Evolutionary conservation across 2,797 vertebrate species (phyloP).

Genomic region (Pipistrellus nathusii): DNA sequence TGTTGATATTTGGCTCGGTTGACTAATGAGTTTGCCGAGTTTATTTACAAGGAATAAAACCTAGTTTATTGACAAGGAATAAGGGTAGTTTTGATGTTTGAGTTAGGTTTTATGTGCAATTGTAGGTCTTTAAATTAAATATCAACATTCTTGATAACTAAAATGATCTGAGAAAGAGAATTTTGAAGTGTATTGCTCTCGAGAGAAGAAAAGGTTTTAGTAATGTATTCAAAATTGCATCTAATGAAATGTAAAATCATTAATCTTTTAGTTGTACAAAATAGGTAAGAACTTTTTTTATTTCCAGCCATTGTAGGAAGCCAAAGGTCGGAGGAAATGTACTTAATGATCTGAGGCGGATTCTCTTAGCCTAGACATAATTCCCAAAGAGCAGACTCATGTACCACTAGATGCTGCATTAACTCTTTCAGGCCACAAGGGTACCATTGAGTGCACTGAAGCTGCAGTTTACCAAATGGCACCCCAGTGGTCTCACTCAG

Average conservation of each 20-base stretch:
- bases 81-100: conserved; percentile 48
- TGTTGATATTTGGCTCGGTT: too few relatives aligned
- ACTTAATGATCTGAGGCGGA: conserved; percentile 38
- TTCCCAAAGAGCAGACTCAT: not conserved
- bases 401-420: conserved; percentile 45
- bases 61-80: conserved; percentile 45
- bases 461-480: conserved; percentile 70
- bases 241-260: conserved; percentile 59
- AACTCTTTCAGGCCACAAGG: conserved; percentile 67
- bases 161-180: not conserved
- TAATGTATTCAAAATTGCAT: conserved; percentile 1
- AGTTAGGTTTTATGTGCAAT: conserved; percentile 8
- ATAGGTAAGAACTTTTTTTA: conserved; percentile 33
- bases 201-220: conserved; percentile 25
- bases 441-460: conserved; percentile 54
- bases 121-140: conserved; percentile 16
- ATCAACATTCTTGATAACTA: not conserved
- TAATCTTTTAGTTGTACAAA: conserved; percentile 40
- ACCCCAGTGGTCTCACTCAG: conserved; percentile 50
- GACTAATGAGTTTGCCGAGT: too few relatives aligned
- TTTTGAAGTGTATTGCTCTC: not conserved
- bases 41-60: too few relatives aligned
- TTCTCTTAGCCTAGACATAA: conserved; percentile 39
- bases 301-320: not conserved
- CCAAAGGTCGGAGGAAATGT: conserved; percentile 17